Conservation (phyloP, 1,140 invertebrate species). For the Scylla paramamosain region DNA sequence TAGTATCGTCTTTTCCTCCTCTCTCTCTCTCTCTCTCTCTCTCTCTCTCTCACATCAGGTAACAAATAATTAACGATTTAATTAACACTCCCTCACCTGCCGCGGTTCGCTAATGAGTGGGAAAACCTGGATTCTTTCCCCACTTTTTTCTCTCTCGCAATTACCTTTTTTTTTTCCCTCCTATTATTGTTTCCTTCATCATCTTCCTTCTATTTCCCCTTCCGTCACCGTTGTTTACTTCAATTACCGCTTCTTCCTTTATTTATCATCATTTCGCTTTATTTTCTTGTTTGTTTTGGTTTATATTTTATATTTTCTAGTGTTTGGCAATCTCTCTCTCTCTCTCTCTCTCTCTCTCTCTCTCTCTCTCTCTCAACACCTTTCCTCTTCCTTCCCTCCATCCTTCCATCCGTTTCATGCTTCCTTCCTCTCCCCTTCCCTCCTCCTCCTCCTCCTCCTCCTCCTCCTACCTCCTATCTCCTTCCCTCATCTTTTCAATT, state of each 20-base stretch:
- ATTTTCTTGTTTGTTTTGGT: too few relatives aligned
- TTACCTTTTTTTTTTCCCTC: neutral
- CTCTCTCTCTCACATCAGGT: neutral
- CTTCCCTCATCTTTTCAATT: too few relatives aligned
- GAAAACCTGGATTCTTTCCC: neutral
- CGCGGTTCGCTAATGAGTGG: neutral
- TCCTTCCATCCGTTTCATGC: neutral
- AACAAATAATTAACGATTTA: conserved; percentile 6
- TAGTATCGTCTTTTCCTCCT: neutral
- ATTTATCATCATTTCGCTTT: too few relatives aligned
- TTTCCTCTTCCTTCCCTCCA: too few relatives aligned
- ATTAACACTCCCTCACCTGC: neutral
- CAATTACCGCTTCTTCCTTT: too few relatives aligned
- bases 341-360: too few relatives aligned
- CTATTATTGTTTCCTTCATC: neutral
- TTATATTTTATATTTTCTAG: too few relatives aligned
- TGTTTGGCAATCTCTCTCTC: too few relatives aligned
- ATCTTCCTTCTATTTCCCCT: neutral
- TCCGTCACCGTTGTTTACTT: too few relatives aligned
- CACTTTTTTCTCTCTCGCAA: neutral
- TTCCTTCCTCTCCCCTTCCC: neutral
- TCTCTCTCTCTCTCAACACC: too few relatives aligned
- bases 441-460: neutral
- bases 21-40: conserved; percentile 20
- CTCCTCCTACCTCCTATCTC: neutral